phyloP scores from a whole-genome alignment of 2,888 invertebrate species.

The Carabus problematicus region DNA sequence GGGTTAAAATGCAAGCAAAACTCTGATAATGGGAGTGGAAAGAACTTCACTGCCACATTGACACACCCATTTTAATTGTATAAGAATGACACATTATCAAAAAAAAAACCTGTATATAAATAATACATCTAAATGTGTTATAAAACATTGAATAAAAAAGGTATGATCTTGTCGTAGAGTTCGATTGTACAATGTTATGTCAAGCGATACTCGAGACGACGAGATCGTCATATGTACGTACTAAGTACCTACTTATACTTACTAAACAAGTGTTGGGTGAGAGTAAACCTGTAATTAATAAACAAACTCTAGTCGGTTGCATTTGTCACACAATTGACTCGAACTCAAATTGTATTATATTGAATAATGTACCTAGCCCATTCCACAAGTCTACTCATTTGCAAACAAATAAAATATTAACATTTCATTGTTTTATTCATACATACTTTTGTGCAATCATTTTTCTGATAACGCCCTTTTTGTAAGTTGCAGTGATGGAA shows the following conservation, averaged over 20 bases:
- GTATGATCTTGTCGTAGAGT: constrained; percentile 27
- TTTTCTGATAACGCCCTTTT: constrained; percentile 17
- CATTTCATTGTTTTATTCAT: constrained; percentile 43
- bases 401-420: constrained; percentile 44
- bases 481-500: constrained; percentile 9
- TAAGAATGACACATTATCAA: constrained; percentile 43
- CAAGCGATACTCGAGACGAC: constrained; percentile 2
- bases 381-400: constrained; percentile 43
- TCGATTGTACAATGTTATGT: background rate
- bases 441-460: constrained; percentile 34
- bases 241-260: constrained; percentile 56
- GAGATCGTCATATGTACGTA: constrained; percentile 55
- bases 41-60: constrained; percentile 40
- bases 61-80: constrained; percentile 43
- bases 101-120: constrained; percentile 40
- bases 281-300: constrained; percentile 41
- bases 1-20: constrained; percentile 37
- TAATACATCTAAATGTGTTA: constrained; percentile 43
- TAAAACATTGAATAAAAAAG: constrained; percentile 29
- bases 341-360: constrained; percentile 42
- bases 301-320: constrained; percentile 30
- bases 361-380: constrained; percentile 43
- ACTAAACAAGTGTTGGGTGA: constrained; percentile 39
- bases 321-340: constrained; percentile 37
- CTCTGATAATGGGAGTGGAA: constrained; percentile 42